Base-by-base conservation (phyloP, 2,113 vertebrate species). In the Limnothrissa miodon region DNA sequence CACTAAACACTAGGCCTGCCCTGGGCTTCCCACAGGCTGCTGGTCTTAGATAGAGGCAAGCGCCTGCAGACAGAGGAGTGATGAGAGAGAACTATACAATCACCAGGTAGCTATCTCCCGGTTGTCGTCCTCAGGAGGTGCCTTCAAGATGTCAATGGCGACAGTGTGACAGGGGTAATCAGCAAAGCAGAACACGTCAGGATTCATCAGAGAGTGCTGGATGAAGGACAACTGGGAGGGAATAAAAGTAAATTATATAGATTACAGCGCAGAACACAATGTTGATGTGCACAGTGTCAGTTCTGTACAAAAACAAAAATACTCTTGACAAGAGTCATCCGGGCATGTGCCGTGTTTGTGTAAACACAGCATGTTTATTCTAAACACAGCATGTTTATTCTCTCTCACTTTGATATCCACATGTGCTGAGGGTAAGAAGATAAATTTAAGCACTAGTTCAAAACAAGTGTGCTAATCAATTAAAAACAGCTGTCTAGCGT, bases 121-220 rank as follows among this genome's bases (percentile, higher is more conserved):
- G 93, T 99, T 99, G 92, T 99, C 98, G 90, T 99, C 98, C 91
- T 99, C 98, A n/a, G 98, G 98, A 86, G 98, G 98, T 81, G 98
- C 98, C 95, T 99, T 99, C 70, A 99, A 94, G 89, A 99, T 99
- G 92, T 99, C 98, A 59, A 97, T 98, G 88, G 96, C 96, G 89
- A 99, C 98, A 53, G 95, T 94, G 90, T 99, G 98, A 91, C 98
- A 99, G 21, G 97, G 96, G 90, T 95, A 99, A 90, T 99, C 97
- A 36, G 97, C 98, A 89, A 99, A 99, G 93, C 97, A 99, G 90
- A 99, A 99, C 88, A 99, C 95, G 39, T 99, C 98, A 6, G 98
- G 97, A 90, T 96, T 99, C 94, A 99, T 96, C 87, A 99, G 93
- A 86, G 97, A 99, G 93, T 99, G 96, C 88, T 99, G 98, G 92